phyloP scores from a whole-genome alignment of 2,113 vertebrate species.

The Megatriorchis doriae region DNA sequence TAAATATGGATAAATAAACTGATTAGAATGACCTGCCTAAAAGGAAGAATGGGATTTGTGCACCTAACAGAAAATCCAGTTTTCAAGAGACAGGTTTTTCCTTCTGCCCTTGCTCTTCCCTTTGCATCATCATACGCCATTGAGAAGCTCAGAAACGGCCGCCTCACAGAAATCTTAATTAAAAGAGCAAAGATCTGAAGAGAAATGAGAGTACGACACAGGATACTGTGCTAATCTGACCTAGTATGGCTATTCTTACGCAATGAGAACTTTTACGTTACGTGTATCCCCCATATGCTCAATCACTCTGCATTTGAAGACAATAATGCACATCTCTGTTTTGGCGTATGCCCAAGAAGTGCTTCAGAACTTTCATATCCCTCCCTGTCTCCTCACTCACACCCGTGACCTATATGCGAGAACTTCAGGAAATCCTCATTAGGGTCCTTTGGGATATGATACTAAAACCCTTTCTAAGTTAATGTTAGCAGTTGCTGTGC shows the following conservation, averaged over 20 bases:
- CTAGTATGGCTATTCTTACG: background rate
- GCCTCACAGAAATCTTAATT: background rate
- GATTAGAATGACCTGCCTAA: background rate
- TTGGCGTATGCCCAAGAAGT: background rate
- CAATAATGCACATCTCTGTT: conserved; percentile 16
- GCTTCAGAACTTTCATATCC: background rate
- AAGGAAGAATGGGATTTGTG: background rate
- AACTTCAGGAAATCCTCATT: conserved; percentile 62
- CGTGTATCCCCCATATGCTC: background rate
- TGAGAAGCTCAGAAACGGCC: background rate
- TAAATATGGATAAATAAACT: background rate
- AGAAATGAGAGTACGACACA: background rate
- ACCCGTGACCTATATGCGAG: background rate
- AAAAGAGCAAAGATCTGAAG: background rate
- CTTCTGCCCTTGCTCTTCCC: background rate
- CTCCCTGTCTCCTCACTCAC: background rate
- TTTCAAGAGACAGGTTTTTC: background rate
- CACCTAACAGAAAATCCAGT: background rate
- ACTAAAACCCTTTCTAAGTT: background rate
- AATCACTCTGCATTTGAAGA: conserved; percentile 9
- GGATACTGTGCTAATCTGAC: background rate
- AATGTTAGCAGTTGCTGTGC: background rate
- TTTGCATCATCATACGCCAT: background rate
- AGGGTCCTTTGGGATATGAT: background rate
- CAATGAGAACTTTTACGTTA: background rate